Evolutionary conservation across 2,888 invertebrate species (phyloP).

Genomic region (Drosophila fungiperda): DNA sequence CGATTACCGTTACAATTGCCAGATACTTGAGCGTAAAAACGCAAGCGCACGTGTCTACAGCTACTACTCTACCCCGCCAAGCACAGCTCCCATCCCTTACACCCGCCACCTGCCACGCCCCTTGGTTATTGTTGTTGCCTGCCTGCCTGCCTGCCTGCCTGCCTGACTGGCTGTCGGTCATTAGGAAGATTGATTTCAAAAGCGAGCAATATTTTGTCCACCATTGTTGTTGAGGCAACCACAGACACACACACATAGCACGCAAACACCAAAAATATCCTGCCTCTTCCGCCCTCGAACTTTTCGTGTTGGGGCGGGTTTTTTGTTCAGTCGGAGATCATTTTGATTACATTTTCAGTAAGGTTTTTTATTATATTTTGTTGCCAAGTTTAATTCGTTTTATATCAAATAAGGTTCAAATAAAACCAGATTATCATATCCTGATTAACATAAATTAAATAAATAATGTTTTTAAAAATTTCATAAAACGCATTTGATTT

Average conservation of each 20-base stretch:
- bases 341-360: slow-evolving; percentile 59
- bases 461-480: background rate
- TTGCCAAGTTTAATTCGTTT: slow-evolving; percentile 36
- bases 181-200: slow-evolving; percentile 79
- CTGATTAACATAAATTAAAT: background rate
- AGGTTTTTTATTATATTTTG: background rate
- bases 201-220: slow-evolving; percentile 55
- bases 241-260: slow-evolving; percentile 9
- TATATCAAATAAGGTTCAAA: slow-evolving; percentile 14
- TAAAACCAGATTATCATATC: slow-evolving; percentile 10
- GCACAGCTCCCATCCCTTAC: background rate
- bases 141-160: slow-evolving; percentile 46
- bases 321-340: slow-evolving; percentile 48
- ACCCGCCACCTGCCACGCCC: background rate
- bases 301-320: slow-evolving; percentile 12
- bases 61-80: slow-evolving; percentile 19
- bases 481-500: background rate
- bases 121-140: slow-evolving; percentile 21
- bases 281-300: background rate
- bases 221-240: slow-evolving; percentile 59
- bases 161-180: slow-evolving; percentile 68
- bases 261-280: slow-evolving; percentile 34
- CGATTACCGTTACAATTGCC: slow-evolving; percentile 76
- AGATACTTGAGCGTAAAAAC: slow-evolving; percentile 76
- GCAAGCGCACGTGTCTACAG: slow-evolving; percentile 71